Base-by-base conservation (phyloP, 1,140 invertebrate genomes). In the Lepidurus arcticus region DNA sequence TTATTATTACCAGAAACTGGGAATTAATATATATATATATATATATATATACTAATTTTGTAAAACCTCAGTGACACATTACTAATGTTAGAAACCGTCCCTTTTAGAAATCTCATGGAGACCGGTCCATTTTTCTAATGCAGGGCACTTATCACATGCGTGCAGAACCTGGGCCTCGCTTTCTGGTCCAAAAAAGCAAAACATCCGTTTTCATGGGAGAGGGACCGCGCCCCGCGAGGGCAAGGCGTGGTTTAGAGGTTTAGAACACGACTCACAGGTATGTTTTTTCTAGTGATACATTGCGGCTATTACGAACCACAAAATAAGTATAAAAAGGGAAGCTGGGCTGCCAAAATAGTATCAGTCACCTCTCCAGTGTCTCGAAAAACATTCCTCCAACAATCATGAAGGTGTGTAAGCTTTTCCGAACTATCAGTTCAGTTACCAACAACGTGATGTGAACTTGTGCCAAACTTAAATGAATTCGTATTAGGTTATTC, bases 241-340 rank as follows among this genome's bases (percentile, higher is more conserved):
- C 16, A 16, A 21, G 53, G 53, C 21, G 53, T 65, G 53, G 13
- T 21, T 21, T n/a, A 21, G 53, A 13, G 10, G 16, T n/a, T 21
- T n/a, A 21, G 16, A 21, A 65, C 53, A 65, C 53, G 53, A 65
- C 8, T 65, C 16, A 65, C 1, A 34, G 34, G 34, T 34, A 4
- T 34, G 26, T 34, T 34, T 34, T 34, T 34, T 34, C 4, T 34
- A 34, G 53, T 65, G n/a, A 21, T 0, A 7, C 1, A 65, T 7
- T n/a, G 53, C 53, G 16, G 7, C 16, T 65, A 65, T n/a, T 16
- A 65, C 9, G 21, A 65, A 65, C 21, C 16, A 21, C 16, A 11
- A 65, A 65, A 65, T 65, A n/a, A 13, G 53, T 65, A 65, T 65
- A 65, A 65, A 65, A 65, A 21, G 53, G 21, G 53, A 9, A 65